phyloP scores from a whole-genome alignment of 1,140 invertebrate species.

The Ooceraea biroi region DNA sequence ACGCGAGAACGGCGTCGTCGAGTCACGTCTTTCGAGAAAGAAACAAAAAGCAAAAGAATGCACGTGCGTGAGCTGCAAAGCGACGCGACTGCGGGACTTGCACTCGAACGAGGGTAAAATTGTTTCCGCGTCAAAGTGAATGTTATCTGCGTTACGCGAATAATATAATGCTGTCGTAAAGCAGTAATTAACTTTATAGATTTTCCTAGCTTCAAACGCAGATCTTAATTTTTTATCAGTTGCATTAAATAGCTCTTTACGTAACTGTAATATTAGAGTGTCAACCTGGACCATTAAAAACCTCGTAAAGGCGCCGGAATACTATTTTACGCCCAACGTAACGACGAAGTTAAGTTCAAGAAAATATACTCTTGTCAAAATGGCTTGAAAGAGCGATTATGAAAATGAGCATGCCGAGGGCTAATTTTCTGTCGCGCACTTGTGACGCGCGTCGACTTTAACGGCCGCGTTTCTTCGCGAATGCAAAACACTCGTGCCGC shows the following conservation, averaged over 20 bases:
- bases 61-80: neutral
- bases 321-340: no score
- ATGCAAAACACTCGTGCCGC: slow-evolving; percentile 35
- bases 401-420: neutral
- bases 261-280: neutral
- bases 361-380: neutral
- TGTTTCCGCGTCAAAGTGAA: neutral
- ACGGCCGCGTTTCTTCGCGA: slow-evolving; percentile 21
- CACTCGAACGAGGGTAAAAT: neutral
- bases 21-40: slow-evolving; percentile 19
- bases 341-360: neutral
- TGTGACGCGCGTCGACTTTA: slow-evolving; percentile 10
- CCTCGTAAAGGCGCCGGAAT: neutral
- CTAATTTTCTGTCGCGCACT: neutral
- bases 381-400: neutral
- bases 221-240: neutral
- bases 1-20: slow-evolving; percentile 14
- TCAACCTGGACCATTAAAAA: neutral
- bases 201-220: neutral
- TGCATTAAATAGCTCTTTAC: neutral
- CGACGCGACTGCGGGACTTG: neutral
- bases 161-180: neutral
- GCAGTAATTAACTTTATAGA: slow-evolving; percentile 1
- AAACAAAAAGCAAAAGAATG: neutral
- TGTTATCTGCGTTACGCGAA: neutral